Base-by-base conservation (phyloP, 1,140 invertebrate species). In the Hyles euphorbiae region DNA sequence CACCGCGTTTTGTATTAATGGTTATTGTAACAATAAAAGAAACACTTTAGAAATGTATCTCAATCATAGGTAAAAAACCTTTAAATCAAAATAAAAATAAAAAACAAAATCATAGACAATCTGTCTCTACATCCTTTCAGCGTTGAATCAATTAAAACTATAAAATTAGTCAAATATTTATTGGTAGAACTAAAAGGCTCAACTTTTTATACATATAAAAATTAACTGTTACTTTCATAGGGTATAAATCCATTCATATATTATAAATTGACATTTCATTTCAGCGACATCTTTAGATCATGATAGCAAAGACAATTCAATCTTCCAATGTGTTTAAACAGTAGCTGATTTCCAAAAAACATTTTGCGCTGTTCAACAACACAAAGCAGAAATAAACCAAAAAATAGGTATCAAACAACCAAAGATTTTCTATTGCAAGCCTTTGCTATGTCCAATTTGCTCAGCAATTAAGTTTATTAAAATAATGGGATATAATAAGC, bases 401-500 rank as follows among this genome's bases (percentile, higher is more conserved):
- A 5, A 40, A 40, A 40, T 40, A 40, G 36, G 22, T 45, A 45
- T 3, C n/a, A 22, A n/a, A 48, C 5, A 22, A 11, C 7, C 5
- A n/a, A 48, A 4, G 46, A 11, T 5, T 48, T 11, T 22, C 4
- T 47, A 5, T 8, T 47, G n/a, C 12, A 48, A 57, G 60, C 60
- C 60, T 57, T 56, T 48, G 60, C 60, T 43, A 61, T 49, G 47
- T 57, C 50, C 51, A 49, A 53, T 48, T 61, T 61, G 60, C 60
- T 61, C 60, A 61, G 60, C 54, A 61, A 10, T 11, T 48, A 48
- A 48, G 5, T 5, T 48, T n/a, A 48, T 48, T 10, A 48, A 48
- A 22, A 48, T 3, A 11, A 56, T 62, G 61, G 47, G 65, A 53
- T 64, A 55, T 56, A 49, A 61, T 56, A 72, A 70, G 70, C 72